phyloP scores from a whole-genome alignment of 2,113 vertebrate species.

The Holacanthus passer region DNA sequence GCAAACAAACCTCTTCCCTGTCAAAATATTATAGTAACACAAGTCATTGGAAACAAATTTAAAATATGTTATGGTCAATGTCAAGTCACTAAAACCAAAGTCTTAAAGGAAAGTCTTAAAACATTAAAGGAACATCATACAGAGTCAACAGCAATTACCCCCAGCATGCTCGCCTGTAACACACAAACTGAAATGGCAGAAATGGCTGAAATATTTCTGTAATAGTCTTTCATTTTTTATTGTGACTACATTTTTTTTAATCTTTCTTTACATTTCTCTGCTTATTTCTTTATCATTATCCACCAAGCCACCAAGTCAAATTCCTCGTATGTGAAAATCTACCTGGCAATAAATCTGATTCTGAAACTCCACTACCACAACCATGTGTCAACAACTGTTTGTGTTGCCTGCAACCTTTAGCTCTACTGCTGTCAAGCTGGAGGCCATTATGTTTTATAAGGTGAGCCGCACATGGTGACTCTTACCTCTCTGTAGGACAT shows the following conservation, averaged over 20 bases:
- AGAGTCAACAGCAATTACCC: neutral
- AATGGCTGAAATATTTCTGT: too few species aligned
- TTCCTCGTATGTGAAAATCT: too few species aligned
- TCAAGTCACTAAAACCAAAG: neutral
- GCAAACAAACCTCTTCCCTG: too few species aligned
- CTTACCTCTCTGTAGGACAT: constrained; percentile 92
- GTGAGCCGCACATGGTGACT: neutral
- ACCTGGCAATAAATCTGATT: too few species aligned
- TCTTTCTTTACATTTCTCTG: neutral
- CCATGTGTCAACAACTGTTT: neutral
- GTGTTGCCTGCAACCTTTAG: too few species aligned
- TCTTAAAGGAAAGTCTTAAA: neutral
- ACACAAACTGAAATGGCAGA: neutral
- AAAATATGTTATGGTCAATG: too few species aligned
- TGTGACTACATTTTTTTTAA: neutral
- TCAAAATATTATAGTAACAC: too few species aligned
- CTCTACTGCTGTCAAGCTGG: neutral
- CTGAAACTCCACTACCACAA: neutral
- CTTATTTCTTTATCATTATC: too few species aligned
- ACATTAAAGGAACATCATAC: neutral
- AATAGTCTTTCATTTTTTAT: too few species aligned
- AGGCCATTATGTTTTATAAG: neutral
- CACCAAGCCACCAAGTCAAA: too few species aligned
- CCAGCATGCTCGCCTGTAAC: neutral
- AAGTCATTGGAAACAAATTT: too few species aligned